Percentiles rank a stretch among this genome's conserved stretches.
Conservation (phyloP, 2,888 invertebrate genomes). For the Tachystola acroxantha region DNA sequence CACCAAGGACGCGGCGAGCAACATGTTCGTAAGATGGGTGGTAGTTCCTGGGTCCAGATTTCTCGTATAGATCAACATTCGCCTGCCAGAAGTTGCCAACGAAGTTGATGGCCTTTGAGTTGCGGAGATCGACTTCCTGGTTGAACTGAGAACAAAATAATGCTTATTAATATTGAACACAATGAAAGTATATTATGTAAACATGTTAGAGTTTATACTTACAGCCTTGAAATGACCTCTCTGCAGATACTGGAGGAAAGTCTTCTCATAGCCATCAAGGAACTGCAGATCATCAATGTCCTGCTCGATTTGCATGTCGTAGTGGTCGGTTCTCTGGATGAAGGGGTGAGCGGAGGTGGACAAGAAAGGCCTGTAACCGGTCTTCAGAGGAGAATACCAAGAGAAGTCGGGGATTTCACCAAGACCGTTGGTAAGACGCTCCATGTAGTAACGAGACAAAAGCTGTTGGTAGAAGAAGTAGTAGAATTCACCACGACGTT, state of each 20-base stretch:
- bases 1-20: conserved; percentile 64
- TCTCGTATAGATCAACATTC: conserved; percentile 66
- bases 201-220: conserved; percentile 47
- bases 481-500: conserved; percentile 81
- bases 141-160: conserved; percentile 41
- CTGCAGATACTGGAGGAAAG: conserved; percentile 66
- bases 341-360: conserved; percentile 55
- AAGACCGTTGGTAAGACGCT: conserved; percentile 81
- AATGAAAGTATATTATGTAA: too few species aligned
- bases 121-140: conserved; percentile 46
- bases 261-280: conserved; percentile 79
- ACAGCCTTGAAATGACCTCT: conserved; percentile 79
- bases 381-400: conserved; percentile 78
- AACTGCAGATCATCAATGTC: conserved; percentile 66
- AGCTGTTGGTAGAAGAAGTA: conserved; percentile 82
- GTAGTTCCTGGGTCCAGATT: conserved; percentile 39
- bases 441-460: conserved; percentile 83
- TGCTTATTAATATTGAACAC: neutral
- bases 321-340: conserved; percentile 78
- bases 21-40: conserved; percentile 79
- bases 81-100: conserved; percentile 78
- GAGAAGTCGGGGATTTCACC: conserved; percentile 79
- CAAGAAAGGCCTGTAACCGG: conserved; percentile 45
- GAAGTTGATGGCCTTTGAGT: conserved; percentile 69
- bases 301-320: conserved; percentile 73